phyloP scores from a whole-genome alignment of 1,140 invertebrate species.

The Philopotamus ludificatus region DNA sequence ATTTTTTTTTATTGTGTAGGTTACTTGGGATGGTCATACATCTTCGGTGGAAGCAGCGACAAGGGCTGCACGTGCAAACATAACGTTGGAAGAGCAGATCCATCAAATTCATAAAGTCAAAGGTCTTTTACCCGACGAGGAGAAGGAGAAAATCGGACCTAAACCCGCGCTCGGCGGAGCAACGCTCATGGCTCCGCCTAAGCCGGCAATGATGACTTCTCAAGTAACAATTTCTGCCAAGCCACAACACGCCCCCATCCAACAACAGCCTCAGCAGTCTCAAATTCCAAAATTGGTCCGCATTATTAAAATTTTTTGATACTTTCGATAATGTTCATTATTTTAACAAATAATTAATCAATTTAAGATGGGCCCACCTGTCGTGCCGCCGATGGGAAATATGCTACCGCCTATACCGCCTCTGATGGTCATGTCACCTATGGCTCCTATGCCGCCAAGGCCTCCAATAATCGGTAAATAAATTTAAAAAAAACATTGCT shows the following conservation, averaged over 20 bases:
- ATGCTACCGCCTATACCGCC: constrained; percentile 69
- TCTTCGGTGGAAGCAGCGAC: constrained; percentile 91
- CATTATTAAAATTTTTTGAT: neutral
- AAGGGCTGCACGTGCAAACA: constrained; percentile 88
- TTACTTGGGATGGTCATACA: constrained; percentile 98
- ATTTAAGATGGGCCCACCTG: constrained; percentile 44
- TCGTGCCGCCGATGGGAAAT: constrained; percentile 58
- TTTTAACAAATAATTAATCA: neutral
- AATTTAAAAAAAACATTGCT: neutral
- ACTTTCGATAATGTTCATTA: neutral
- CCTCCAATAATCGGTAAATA: constrained; percentile 36
- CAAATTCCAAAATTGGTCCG: constrained; percentile 24
- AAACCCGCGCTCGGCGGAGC: constrained; percentile 62
- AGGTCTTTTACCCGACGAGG: constrained; percentile 88
- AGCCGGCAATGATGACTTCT: constrained; percentile 39
- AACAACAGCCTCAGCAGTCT: constrained; percentile 14
- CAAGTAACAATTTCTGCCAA: constrained; percentile 43
- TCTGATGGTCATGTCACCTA: constrained; percentile 51
- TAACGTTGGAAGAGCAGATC: constrained; percentile 95
- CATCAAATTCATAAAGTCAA: constrained; percentile 96
- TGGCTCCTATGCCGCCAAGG: constrained; percentile 49
- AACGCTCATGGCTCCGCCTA: constrained; percentile 43
- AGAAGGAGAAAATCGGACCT: constrained; percentile 88
- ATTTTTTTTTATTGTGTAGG: constrained; percentile 44
- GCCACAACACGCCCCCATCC: constrained; percentile 39